Conservation (phyloP, 92 coral and sea anemone genomes). For the Epizoanthus stellaris region DNA sequence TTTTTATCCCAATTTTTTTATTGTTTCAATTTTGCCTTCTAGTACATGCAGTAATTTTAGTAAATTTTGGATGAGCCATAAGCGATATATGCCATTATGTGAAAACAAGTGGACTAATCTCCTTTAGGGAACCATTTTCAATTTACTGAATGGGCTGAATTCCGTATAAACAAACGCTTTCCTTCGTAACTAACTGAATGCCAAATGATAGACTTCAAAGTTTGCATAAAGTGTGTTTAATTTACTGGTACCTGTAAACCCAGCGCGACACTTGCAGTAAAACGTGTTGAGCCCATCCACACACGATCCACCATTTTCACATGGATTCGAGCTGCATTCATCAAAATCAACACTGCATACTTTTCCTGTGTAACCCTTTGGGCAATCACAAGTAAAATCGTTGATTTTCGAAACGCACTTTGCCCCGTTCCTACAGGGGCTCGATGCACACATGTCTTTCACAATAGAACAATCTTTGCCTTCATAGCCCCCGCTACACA, state of each 20-base stretch:
- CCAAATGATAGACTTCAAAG: slow-evolving; percentile 16
- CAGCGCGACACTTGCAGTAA: slow-evolving; percentile 76
- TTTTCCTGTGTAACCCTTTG: slow-evolving; percentile 84
- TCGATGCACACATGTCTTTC: slow-evolving; percentile 85
- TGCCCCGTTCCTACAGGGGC: slow-evolving; percentile 86
- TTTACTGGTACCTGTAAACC: slow-evolving; percentile 83
- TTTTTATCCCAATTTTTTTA: not conserved
- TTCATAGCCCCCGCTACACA: slow-evolving; percentile 87
- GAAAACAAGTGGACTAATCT: too few species aligned
- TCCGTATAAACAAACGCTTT: not conserved
- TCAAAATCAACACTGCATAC: slow-evolving; percentile 79
- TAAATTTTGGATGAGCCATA: too few species aligned
- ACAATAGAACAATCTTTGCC: slow-evolving; percentile 88
- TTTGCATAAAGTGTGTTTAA: not conserved
- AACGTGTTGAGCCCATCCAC: slow-evolving; percentile 73
- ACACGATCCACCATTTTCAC: slow-evolving; percentile 85
- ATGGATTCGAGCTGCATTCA: slow-evolving; percentile 86
- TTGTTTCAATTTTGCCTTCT: not conserved
- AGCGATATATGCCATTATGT: too few species aligned
- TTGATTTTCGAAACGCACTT: slow-evolving; percentile 82
- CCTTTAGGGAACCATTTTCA: too few species aligned
- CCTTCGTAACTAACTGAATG: not conserved
- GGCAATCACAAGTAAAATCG: slow-evolving; percentile 84
- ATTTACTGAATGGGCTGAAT: too few species aligned
- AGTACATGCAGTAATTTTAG: not conserved